Base-by-base conservation (phyloP, 2,888 invertebrate species). In the Drosophila buzzatii region DNA sequence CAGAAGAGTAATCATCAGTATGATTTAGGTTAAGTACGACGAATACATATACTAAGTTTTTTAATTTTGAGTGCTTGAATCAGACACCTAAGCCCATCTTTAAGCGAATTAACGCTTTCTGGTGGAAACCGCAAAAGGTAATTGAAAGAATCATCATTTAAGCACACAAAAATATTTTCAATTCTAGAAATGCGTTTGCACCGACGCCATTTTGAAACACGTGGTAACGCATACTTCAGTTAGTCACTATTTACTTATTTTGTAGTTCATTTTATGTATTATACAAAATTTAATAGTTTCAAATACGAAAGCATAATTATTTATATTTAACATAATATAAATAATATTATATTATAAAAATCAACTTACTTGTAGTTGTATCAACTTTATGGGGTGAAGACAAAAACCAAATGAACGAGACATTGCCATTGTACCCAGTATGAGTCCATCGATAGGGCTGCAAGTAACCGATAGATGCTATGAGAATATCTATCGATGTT, bases 101-200 rank as follows among this genome's bases (percentile, higher is more conserved):
- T 84, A 92, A 91, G 88, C 83, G 73, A 56, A 55, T 47, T 63
- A 75, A 68, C 85, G 84, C 87, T 90, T 92, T 93, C 92, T 91
- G 92, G 93, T 92, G 93, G 92, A 93, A 93, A 93, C 93, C 93
- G 92, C 93, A 93, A 93, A 93, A 93, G 93, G 92, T 89, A 91
- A 73, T 59, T 71, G 63, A 76, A 47, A 35, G 58, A 74, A 68
- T 92, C 93, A 92, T 93, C 93, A 93, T 86, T 79, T 65, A 66
- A 78, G 69, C 72, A 76, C 61, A 70, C 42, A 7, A 20, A 33
- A 55, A 39, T 7, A 20, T 70, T 52, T 61, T 53, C 5, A 27
- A 12, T 2, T 6, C 9, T 10, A 10, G 16, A 41, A 3, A 27
- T 31, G 47, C 9, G 39, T 62, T 31, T 52, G 23, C 31, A 23